These are phyloP conservation scores for Melanotaenia trifasciata DNA, from an alignment of 2,797 vertebrate species.

Conservation along the genomic window DNA sequence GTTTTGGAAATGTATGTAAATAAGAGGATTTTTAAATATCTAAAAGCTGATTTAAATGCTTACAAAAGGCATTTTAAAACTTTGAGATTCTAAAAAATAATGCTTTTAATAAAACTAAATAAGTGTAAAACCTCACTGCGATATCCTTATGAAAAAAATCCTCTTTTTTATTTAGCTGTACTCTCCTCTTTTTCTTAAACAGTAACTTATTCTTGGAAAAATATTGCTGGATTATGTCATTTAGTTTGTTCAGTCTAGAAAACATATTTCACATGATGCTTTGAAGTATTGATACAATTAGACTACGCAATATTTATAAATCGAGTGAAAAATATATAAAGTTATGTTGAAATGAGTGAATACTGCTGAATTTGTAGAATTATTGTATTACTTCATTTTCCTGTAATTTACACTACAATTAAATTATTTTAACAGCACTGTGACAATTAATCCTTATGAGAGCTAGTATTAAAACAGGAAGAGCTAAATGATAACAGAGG, in stretches of 20 bases:
- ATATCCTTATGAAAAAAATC: background rate
- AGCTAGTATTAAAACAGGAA: conserved; percentile 50
- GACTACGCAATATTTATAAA: background rate
- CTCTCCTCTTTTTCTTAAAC: background rate
- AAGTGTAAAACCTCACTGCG: background rate
- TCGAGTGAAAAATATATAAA: background rate
- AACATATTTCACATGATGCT: background rate
- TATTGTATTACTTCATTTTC: background rate
- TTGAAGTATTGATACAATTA: background rate
- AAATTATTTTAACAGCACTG: conserved; percentile 34
- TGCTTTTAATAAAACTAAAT: background rate
- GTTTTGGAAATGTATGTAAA: background rate
- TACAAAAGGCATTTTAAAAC: background rate
- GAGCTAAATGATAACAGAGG: conserved; percentile 50
- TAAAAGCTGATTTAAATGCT: background rate
- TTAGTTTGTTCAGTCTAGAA: background rate
- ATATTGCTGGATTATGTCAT: background rate
- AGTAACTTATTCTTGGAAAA: background rate
- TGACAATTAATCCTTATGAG: conserved; percentile 33
- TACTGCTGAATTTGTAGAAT: background rate
- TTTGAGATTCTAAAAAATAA: background rate
- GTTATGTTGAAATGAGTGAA: background rate
- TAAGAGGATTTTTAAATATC: background rate
- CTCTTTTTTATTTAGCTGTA: background rate
- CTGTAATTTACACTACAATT: background rate